Evolutionary conservation across 1,140 invertebrate species (phyloP), one percentile per base, ranked within the genome.

Genomic region (Apis cerana): DNA sequence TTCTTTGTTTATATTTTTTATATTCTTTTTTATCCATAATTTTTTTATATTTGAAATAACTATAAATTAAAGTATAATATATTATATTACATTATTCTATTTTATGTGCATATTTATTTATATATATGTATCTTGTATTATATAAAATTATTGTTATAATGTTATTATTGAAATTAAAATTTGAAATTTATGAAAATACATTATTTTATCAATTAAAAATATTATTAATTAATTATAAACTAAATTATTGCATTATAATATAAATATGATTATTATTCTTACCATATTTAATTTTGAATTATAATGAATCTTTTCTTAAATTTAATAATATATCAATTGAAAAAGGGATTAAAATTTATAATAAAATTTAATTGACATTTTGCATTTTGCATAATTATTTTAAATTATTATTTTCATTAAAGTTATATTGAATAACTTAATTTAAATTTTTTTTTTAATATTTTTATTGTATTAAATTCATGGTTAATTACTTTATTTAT

Each of bases 11-110:
- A 68, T 64, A 62, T 64, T 75, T 71, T 27, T 56, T 80, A 43
- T 50, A 65, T 1, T 17, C 23, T 50, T 80, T 77, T 48, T 52
- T 21, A 56, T 77, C 65, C 86, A 87, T 87, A 67, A 48, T 52
- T 33, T 59, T 33, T 43, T 74, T 48, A 5, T n/a, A 0, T 9
- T 59, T 50, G 12, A 2, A 23, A n/a, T 58, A 50, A 17, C 69
- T 75, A 58, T 76, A 52, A 59, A 21, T 54, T 65, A 2, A 43
- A 43, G 7, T 54, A 4, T 13, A 5, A 33, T 15, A 27, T 50
- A 23, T n/a, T 62, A 64, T 43, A 43, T 59, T 72, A 64, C 21
- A 52, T 11, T 2, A 74, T 17, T 33, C 17, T n/a, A 48, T 13
- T 23, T 62, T 5, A 13, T 48, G 0, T 21, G 12, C 1, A 48